Evolutionary conservation across 2,888 invertebrate genomes (phyloP).

Genomic region (Papilio gigon): DNA sequence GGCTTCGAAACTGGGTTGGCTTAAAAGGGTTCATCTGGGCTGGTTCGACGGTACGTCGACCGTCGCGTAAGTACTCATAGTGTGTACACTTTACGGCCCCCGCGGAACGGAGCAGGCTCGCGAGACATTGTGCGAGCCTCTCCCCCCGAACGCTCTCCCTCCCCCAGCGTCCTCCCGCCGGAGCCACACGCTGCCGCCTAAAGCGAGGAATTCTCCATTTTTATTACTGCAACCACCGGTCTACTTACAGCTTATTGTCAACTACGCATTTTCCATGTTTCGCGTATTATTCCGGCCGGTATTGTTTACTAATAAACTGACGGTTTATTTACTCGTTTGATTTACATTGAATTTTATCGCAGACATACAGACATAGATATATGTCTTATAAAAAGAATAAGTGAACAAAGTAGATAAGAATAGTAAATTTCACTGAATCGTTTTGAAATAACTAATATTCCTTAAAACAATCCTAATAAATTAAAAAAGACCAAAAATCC

Average conservation of each 20-base stretch:
- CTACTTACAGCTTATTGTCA: constrained; percentile 53
- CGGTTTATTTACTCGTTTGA: constrained; percentile 3
- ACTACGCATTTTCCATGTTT: constrained; percentile 46
- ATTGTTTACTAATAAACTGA: constrained; percentile 41
- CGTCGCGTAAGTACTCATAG: constrained; percentile 59
- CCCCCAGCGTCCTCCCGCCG: constrained; percentile 41
- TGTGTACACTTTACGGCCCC: constrained; percentile 67
- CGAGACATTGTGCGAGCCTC: constrained; percentile 55
- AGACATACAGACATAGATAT: background rate
- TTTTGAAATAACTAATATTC: too few species aligned
- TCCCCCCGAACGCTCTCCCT: constrained; percentile 41
- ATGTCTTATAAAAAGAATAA: too few species aligned
- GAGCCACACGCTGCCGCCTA: constrained; percentile 43
- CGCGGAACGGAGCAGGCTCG: constrained; percentile 51
- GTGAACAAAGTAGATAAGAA: background rate
- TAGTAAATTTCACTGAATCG: background rate
- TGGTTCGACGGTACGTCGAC: constrained; percentile 35
- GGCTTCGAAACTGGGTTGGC: constrained; percentile 40
- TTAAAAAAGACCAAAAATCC: too few species aligned
- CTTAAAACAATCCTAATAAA: too few species aligned
- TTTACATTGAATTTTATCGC: background rate
- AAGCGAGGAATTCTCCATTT: constrained; percentile 55
- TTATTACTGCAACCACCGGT: constrained; percentile 54
- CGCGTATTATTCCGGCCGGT: constrained; percentile 38
- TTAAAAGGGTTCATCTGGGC: constrained; percentile 39